Conservation (phyloP, 2,888 invertebrate species). For the Fabriciana adippe region DNA sequence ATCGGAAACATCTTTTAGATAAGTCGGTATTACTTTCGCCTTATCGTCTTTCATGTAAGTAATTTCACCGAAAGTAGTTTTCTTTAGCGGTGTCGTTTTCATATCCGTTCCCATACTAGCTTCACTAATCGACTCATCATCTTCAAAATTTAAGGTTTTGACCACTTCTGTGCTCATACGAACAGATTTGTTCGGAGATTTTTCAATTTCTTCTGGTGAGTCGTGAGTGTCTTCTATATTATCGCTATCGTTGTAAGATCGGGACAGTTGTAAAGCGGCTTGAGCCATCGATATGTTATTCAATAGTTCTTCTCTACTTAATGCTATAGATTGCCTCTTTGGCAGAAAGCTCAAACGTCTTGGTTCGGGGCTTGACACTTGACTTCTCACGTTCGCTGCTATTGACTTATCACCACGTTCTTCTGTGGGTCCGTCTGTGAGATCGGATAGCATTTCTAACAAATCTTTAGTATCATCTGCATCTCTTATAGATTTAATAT, state of each 20-base stretch:
- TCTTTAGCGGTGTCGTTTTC: slow-evolving; percentile 55
- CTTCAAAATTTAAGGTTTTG: slow-evolving; percentile 67
- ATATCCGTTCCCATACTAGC: slow-evolving; percentile 41
- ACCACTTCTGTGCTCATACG: slow-evolving; percentile 52
- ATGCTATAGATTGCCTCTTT: slow-evolving; percentile 52
- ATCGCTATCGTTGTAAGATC: slow-evolving; percentile 52
- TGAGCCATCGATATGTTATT: slow-evolving; percentile 65
- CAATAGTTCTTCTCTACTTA: slow-evolving; percentile 61
- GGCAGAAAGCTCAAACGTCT: slow-evolving; percentile 50
- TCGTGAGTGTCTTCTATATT: slow-evolving; percentile 46
- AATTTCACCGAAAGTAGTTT: slow-evolving; percentile 59
- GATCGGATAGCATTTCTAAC: slow-evolving; percentile 60
- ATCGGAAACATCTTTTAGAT: slow-evolving; percentile 59
- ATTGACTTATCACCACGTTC: slow-evolving; percentile 33
- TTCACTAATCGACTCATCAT: slow-evolving; percentile 54
- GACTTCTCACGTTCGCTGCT: not conserved
- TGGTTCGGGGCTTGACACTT: slow-evolving; percentile 34
- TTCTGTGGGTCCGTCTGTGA: slow-evolving; percentile 51
- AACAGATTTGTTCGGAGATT: slow-evolving; percentile 36
- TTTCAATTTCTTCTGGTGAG: slow-evolving; percentile 30
- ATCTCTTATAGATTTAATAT: slow-evolving; percentile 46
- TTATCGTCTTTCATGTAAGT: slow-evolving; percentile 55
- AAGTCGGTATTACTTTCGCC: slow-evolving; percentile 63
- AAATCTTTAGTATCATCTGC: slow-evolving; percentile 64
- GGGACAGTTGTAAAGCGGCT: slow-evolving; percentile 56